Base-by-base conservation (phyloP, 2,797 vertebrate genomes). In the Anolis apletophallus region DNA sequence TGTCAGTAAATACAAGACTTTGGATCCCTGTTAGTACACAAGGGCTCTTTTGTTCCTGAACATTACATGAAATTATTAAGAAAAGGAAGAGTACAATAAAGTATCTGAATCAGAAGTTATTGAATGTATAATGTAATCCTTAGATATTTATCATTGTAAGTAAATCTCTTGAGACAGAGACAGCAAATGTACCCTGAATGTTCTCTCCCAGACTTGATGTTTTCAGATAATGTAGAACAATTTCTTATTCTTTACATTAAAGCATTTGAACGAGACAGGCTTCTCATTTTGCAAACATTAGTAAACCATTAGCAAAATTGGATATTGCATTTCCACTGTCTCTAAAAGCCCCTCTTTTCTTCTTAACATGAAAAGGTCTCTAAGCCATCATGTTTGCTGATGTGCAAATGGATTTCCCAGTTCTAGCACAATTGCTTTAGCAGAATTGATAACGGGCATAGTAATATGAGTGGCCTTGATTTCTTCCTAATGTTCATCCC, bases 401-500 rank as follows among this genome's bases (percentile, higher is more conserved):
- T 91, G 89, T 93, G 90, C 88, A 91, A 93, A 91, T 83, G 84
- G 77, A 91, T 91, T 95, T 93, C 88, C 92, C 92, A 92, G 87
- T 93, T 92, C 89, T 89, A 94, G 86, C 87, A 91, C 80, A 74
- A 93, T 92, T 90, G 90, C 92, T 92, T 93, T 88, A 92, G 72
- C 85, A 86, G 93, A 88, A 87, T 91, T 95, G 93, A 94, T 95
- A 92, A 92, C 86, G 85, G 91, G 88, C 91, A 82, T 90, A 89
- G 88, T 86, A 88, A 92, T 93, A 93, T 93, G 86, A 96, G 95
- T 92, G 94, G 93, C 73, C 94, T 94, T 95, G 95, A 96, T 96
- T 95, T 93, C 92, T 94, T 94, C 94, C 94, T 90, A 91, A 85
- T 0, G 3, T 91, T 95, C 95, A 95, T 93, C 95, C 94, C 93